Evolutionary conservation across 1,140 invertebrate genomes (phyloP).

Genomic region (Drosophila albomicans): DNA sequence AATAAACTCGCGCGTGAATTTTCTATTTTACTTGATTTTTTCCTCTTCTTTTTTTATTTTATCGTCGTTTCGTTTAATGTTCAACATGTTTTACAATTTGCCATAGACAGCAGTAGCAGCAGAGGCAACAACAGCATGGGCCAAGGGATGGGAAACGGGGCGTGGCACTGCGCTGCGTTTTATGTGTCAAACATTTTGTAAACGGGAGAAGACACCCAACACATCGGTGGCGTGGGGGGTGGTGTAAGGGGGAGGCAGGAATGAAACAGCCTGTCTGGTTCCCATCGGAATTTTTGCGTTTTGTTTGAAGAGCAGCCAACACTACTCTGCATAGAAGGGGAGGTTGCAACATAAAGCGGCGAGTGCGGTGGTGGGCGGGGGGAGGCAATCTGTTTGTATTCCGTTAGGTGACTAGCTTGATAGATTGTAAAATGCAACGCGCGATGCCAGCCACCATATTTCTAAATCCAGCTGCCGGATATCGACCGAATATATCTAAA

Average conservation of each 20-base stretch:
- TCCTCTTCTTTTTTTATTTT: slow-evolving; percentile 9
- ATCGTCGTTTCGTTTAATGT: slow-evolving; percentile 54
- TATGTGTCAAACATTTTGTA: slow-evolving; percentile 72
- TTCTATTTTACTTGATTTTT: slow-evolving; percentile 64
- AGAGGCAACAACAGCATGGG: slow-evolving; percentile 23
- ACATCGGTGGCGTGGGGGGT: not conserved
- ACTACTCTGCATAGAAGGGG: not conserved
- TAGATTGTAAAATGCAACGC: slow-evolving; percentile 25
- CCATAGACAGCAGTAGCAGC: slow-evolving; percentile 37
- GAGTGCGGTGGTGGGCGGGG: too few species aligned
- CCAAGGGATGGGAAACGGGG: slow-evolving; percentile 13
- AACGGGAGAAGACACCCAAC: slow-evolving; percentile 31
- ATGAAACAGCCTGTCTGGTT: slow-evolving; percentile 45
- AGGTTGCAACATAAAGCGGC: not conserved
- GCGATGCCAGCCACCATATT: slow-evolving; percentile 30
- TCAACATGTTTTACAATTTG: slow-evolving; percentile 62
- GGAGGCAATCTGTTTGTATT: not conserved
- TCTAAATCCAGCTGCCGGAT: not conserved
- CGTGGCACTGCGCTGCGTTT: slow-evolving; percentile 53
- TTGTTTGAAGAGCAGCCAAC: slow-evolving; percentile 33
- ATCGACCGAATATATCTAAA: not conserved
- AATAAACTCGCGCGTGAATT: slow-evolving; percentile 79
- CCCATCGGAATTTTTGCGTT: slow-evolving; percentile 63
- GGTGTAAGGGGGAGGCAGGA: not conserved
- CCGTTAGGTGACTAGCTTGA: slow-evolving; percentile 26